These are phyloP conservation scores for Globodera rostochiensis DNA, from an alignment of 1,140 invertebrate genomes.

Conservation along the genomic window DNA sequence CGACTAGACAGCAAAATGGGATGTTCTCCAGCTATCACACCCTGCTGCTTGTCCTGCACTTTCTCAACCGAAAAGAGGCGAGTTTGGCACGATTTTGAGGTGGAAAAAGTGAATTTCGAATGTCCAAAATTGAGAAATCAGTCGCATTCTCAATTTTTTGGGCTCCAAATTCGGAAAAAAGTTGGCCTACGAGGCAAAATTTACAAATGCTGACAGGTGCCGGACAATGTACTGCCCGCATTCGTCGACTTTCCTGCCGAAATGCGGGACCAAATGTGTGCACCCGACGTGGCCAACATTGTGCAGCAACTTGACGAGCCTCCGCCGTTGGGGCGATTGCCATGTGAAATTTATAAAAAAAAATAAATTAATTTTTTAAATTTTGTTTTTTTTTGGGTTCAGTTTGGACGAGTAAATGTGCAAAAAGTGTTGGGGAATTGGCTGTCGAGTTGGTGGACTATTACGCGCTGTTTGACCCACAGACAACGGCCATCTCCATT, in stretches of 20 bases:
- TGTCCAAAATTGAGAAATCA: no score
- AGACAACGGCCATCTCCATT: conserved; percentile 26
- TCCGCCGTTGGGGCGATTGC: background rate
- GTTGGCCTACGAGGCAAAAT: no score
- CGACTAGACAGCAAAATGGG: no score
- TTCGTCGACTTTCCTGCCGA: background rate
- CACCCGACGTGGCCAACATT: conserved; percentile 13
- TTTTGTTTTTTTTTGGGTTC: conserved; percentile 27
- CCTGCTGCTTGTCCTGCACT: no score
- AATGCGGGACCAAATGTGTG: background rate
- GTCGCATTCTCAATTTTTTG: no score
- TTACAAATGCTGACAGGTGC: background rate
- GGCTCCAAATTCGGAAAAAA: no score
- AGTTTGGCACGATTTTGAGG: conserved; percentile 30
- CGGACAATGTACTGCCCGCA: background rate
- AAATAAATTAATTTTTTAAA: background rate
- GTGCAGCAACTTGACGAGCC: conserved; percentile 18
- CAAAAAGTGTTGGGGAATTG: conserved; percentile 32
- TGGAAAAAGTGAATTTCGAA: no score
- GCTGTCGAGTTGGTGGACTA: conserved; percentile 40
- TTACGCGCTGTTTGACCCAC: conserved; percentile 27
- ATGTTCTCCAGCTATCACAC: background rate
- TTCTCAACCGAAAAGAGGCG: conserved; percentile 4
- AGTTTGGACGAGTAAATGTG: conserved; percentile 47
- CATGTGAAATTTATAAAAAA: background rate